Conservation (phyloP, 2,797 vertebrate genomes). For the Sebastes nivosus region DNA sequence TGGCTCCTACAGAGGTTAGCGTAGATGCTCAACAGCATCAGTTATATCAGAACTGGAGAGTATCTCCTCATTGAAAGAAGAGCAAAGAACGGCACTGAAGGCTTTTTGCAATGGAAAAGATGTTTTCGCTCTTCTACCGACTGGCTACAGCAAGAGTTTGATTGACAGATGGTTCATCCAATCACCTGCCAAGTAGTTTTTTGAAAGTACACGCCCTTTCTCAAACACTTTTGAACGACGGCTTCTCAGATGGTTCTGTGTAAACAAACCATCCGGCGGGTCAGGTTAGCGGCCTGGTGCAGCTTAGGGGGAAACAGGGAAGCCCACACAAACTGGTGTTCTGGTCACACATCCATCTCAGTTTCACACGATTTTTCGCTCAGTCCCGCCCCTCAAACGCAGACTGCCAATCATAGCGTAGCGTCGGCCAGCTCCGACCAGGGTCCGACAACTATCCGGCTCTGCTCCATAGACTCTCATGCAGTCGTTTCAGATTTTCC, state of each 20-base stretch:
- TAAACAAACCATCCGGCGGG: too few relatives aligned
- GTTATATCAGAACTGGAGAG: background rate
- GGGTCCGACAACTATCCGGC: too few relatives aligned
- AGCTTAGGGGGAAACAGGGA: background rate
- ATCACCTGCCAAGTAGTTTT: background rate
- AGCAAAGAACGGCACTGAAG: background rate
- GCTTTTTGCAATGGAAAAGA: background rate
- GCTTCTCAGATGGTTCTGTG: background rate
- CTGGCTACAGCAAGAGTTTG: background rate
- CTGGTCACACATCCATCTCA: slow-evolving; percentile 42
- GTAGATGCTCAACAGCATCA: background rate
- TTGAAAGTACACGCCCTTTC: too few relatives aligned
- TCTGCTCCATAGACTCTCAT: too few relatives aligned
- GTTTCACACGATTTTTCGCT: background rate
- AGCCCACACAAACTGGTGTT: slow-evolving; percentile 6
- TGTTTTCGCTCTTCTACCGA: background rate
- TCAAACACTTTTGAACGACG: too few relatives aligned
- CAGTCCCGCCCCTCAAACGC: too few relatives aligned
- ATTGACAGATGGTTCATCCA: background rate
- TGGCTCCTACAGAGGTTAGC: background rate
- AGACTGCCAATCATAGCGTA: too few relatives aligned
- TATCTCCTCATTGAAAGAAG: background rate
- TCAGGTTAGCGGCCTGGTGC: background rate
- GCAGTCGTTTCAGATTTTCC: too few relatives aligned
- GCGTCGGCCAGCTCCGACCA: too few relatives aligned